phyloP scores from a whole-genome alignment of 1,140 invertebrate species.

The Kradibia gibbosae region DNA sequence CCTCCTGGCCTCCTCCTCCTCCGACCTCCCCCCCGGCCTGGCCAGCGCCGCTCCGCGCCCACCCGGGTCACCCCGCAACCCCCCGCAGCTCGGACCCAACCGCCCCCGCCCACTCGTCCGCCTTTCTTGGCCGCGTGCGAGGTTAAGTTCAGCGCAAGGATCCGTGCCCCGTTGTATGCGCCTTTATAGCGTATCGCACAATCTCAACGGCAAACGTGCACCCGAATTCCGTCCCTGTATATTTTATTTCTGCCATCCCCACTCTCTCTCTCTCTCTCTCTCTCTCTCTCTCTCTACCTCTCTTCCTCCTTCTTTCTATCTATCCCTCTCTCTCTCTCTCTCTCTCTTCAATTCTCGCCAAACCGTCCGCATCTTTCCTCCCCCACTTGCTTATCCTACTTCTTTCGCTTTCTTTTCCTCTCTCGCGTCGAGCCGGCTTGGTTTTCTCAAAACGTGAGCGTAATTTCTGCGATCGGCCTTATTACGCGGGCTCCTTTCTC shows the following conservation, averaged over 20 bases:
- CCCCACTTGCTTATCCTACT: not conserved
- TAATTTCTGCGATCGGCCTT: not conserved
- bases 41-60: too few relatives aligned
- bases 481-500: not conserved
- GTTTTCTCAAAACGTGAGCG: constrained; percentile 6
- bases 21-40: constrained; percentile 28
- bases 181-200: not conserved
- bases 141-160: not conserved
- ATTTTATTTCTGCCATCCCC: not conserved
- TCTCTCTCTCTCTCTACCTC: constrained; percentile 19
- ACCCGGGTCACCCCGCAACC: too few relatives aligned
- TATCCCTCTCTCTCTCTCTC: constrained; percentile 15
- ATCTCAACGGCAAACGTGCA: not conserved
- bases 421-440: not conserved
- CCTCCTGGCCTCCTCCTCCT: constrained; percentile 40
- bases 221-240: constrained; percentile 16
- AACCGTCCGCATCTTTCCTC: not conserved
- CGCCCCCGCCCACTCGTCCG: constrained; percentile 34
- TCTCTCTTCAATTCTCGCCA: not conserved
- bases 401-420: constrained; percentile 36
- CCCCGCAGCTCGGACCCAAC: too few relatives aligned
- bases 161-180: not conserved
- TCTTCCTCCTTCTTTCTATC: constrained; percentile 35
- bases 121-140: not conserved
- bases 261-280: constrained; percentile 1